Evolutionary conservation across 2,797 vertebrate genomes (phyloP), one percentile per base, ranked within the genome.

Genomic region (Coranthus polyacanthus): DNA sequence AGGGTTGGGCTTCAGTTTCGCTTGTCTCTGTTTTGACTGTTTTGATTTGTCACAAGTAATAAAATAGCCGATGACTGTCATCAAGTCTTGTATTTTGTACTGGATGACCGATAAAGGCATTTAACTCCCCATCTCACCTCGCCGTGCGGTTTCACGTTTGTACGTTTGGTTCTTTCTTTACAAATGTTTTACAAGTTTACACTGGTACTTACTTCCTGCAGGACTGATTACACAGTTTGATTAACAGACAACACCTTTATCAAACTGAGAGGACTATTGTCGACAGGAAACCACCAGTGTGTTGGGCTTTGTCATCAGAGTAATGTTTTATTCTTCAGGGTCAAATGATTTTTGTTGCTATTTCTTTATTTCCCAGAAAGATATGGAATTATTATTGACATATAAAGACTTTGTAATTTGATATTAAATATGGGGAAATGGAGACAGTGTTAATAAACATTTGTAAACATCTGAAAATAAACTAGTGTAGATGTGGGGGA

Each of bases 31-130:
- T 47, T 18, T 45, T 42, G 51, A 61, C 20, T 78, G 49, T 82
- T 83, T 74, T 63, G 6, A 52, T 72, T 71, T 64, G 56, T 80
- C 73, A 72, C 16, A 72, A 22, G 50, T 32, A 65, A 74, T 70
- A 62, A 72, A 76, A 68, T 34, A 55, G 11, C 10, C 24, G 17
- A 8, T 55, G 47, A 85, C 6, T 5, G 26, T 29, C 26, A 8
- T 29, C 26, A 29, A 29, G 3, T 7, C 6, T 29, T 3, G 26
- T 29, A 7, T 29, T 29, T 8, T 29, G 26, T 29, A 29, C 6
- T 24, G 22, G 22, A 24, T 24, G 22, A 29, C 3, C 6, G 26
- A 29, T 5, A 6, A 8, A 29, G 26, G 26, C 6, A 29, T 29
- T 29, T 29, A 7, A 29, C 26, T 29, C 6, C 26, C 26, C 26